These are phyloP conservation scores for Dipodomys merriami DNA, from an alignment of 2,113 vertebrate species.

Conservation along the genomic window DNA sequence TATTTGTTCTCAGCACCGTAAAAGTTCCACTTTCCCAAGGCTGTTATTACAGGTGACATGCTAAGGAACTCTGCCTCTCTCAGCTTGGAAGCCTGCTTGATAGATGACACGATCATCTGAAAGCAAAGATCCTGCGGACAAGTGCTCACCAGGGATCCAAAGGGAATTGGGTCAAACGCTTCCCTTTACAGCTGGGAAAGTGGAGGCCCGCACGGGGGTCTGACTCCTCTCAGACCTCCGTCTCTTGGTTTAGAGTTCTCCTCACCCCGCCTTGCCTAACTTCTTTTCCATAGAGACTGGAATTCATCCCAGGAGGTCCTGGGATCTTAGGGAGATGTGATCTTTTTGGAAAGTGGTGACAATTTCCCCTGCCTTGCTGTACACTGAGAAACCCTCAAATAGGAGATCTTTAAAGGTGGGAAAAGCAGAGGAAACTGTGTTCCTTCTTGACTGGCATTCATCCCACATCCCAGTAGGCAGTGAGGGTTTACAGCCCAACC, in stretches of 20 bases:
- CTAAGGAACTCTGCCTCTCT: background rate
- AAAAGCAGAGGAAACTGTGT: background rate
- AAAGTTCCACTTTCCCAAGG: background rate
- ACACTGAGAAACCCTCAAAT: background rate
- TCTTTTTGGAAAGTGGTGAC: background rate
- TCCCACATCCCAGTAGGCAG: constrained; percentile 43
- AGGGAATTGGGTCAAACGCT: background rate
- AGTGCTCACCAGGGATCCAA: background rate
- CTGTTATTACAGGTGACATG: background rate
- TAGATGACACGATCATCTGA: background rate
- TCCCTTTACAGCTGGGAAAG: background rate
- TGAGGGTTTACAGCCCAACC: background rate
- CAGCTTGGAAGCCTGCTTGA: background rate
- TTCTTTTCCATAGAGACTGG: background rate
- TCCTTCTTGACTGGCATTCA: background rate
- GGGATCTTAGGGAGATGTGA: constrained; percentile 14
- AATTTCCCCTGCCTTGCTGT: constrained; percentile 7
- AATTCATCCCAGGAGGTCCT: background rate
- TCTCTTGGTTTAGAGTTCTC: accelerated
- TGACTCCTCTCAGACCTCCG: background rate
- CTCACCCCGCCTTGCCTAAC: background rate
- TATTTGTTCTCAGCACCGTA: background rate
- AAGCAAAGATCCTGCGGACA: background rate
- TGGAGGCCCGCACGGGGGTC: accelerated
- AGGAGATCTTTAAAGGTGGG: background rate